A percentile compares a stretch with the other conserved stretches of the same genome.
These are phyloP conservation scores for Psophia crepitans DNA, from an alignment of 2,113 vertebrate genomes.

Conservation along the genomic window DNA sequence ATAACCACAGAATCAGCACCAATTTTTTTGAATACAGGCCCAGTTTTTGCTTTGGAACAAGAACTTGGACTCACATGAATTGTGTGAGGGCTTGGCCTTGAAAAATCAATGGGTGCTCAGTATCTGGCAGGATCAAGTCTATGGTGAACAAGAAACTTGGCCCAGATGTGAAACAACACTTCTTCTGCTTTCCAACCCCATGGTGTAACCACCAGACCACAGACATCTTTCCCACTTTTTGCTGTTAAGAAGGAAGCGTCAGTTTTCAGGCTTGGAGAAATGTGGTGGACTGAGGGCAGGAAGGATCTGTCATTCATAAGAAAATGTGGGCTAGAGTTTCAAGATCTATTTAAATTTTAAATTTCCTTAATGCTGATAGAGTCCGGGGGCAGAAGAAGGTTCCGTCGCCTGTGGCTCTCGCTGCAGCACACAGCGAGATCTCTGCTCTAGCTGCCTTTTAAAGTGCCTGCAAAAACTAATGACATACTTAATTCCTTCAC, in stretches of 20 bases:
- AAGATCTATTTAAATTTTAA: slow-evolving; percentile 6
- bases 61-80: slow-evolving; percentile 52
- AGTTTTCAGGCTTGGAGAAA: slow-evolving; percentile 44
- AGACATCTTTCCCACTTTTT: slow-evolving; percentile 54
- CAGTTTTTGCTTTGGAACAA: slow-evolving; percentile 58
- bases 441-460: neutral
- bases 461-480: slow-evolving; percentile 5
- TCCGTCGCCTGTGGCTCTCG: neutral
- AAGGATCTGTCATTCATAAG: slow-evolving; percentile 50
- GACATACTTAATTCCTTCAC: slow-evolving; percentile 28
- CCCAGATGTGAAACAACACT: slow-evolving; percentile 21
- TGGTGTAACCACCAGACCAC: slow-evolving; percentile 39
- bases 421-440: neutral
- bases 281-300: slow-evolving; percentile 45
- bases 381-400: neutral
- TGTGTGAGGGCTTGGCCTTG: slow-evolving; percentile 39
- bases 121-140: slow-evolving; percentile 40
- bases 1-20: slow-evolving; percentile 58
- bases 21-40: slow-evolving; percentile 11
- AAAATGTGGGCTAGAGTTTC: neutral
- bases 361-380: neutral
- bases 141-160: slow-evolving; percentile 37
- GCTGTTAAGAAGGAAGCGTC: slow-evolving; percentile 60
- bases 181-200: neutral
- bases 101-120: slow-evolving; percentile 46